Evolutionary conservation across 1,140 invertebrate species (phyloP).

Genomic region (Drosophila simulans): DNA sequence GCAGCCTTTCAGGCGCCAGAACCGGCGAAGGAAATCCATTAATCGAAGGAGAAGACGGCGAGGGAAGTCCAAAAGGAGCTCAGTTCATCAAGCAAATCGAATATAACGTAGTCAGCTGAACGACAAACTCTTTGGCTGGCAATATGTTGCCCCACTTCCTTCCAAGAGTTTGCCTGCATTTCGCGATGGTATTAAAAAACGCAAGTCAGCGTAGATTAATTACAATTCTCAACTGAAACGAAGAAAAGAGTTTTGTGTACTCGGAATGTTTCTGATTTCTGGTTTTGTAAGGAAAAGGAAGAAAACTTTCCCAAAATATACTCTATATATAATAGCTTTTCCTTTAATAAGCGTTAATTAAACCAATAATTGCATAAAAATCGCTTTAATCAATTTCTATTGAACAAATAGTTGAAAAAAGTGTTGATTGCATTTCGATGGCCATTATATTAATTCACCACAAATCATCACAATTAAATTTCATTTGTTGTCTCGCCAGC

Average conservation of each 20-base stretch:
- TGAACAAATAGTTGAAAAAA: slow-evolving; percentile 7
- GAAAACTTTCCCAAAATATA: too few species aligned
- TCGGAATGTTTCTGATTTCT: not conserved
- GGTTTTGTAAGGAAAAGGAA: too few species aligned
- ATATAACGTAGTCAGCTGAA: slow-evolving; percentile 23
- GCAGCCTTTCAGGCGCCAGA: slow-evolving; percentile 55
- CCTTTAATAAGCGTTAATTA: too few species aligned
- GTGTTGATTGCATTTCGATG: not conserved
- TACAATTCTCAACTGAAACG: slow-evolving; percentile 1
- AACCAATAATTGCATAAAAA: not conserved
- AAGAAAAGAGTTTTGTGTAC: not conserved
- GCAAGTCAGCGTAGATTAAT: slow-evolving; percentile 25
- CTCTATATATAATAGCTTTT: not conserved
- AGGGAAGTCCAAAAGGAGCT: slow-evolving; percentile 17
- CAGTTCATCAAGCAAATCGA: slow-evolving; percentile 39
- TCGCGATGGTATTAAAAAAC: slow-evolving; percentile 2
- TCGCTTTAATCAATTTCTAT: too few species aligned
- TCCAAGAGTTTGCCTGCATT: slow-evolving; percentile 9
- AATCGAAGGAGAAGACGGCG: slow-evolving; percentile 31
- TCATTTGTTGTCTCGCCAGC: not conserved
- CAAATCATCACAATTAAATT: slow-evolving; percentile 18
- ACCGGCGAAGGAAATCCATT: slow-evolving; percentile 42
- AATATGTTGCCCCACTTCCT: slow-evolving; percentile 30
- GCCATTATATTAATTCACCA: slow-evolving; percentile 5
- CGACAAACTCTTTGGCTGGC: slow-evolving; percentile 10